Conservation (phyloP, 2,113 vertebrate species). For the Macrotis lagotis region DNA sequence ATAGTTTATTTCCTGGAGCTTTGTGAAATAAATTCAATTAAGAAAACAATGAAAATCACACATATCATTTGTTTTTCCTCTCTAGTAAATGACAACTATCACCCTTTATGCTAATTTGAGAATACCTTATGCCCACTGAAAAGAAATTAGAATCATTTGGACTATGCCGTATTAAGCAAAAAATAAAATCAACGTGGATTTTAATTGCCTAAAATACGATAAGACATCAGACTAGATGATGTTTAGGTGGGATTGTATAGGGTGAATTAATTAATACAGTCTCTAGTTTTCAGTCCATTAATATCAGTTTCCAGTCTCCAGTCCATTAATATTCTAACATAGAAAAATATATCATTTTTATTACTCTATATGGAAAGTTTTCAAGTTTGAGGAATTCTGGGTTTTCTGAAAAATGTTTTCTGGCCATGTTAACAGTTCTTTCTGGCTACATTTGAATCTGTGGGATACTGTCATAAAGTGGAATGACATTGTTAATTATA, state of each 20-base stretch:
- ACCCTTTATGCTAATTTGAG: conserved; percentile 48
- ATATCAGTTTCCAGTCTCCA: background rate
- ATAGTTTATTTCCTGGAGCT: background rate
- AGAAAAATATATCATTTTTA: background rate
- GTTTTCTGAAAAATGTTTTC: conserved; percentile 39
- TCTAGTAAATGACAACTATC: conserved; percentile 48
- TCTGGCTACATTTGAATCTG: conserved; percentile 31
- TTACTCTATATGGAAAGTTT: background rate
- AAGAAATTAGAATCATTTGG: conserved; percentile 53
- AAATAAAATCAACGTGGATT: conserved; percentile 46
- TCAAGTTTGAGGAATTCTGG: background rate
- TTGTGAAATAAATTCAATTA: background rate
- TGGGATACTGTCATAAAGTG: conserved; percentile 57
- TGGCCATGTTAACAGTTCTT: conserved; percentile 5
- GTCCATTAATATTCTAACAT: background rate
- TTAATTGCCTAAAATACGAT: conserved; percentile 11
- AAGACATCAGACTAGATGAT: background rate
- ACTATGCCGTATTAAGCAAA: conserved; percentile 22
- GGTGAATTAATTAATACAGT: background rate
- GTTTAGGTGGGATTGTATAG: background rate
- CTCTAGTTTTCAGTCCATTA: background rate
- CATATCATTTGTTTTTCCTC: conserved; percentile 34
- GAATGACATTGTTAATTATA: conserved; percentile 65
- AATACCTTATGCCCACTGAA: conserved; percentile 55
- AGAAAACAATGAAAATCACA: background rate